Conservation (phyloP, 2,113 vertebrate genomes). For the Cebidichthys violaceus region DNA sequence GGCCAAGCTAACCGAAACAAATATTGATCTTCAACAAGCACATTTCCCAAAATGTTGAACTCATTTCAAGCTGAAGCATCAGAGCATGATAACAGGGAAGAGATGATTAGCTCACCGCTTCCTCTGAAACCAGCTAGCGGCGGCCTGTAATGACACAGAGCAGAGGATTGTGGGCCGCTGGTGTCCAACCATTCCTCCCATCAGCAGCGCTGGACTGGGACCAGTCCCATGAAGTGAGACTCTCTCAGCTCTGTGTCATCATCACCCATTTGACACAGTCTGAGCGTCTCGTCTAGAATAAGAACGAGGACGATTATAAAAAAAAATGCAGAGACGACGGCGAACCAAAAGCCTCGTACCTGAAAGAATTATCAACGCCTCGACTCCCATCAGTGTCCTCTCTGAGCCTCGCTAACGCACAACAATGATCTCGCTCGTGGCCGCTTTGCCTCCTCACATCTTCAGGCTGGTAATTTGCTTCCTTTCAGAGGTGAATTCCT, state of each 20-base stretch:
- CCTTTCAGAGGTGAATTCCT: constrained; percentile 40
- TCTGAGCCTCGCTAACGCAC: constrained; percentile 34
- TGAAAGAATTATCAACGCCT: constrained; percentile 67
- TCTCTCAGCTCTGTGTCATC: constrained; percentile 42
- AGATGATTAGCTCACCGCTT: background rate
- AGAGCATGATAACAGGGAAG: background rate
- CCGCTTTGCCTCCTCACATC: constrained; percentile 40
- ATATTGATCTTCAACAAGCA: background rate
- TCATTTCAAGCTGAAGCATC: background rate
- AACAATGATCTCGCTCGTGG: constrained; percentile 59
- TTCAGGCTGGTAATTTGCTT: constrained; percentile 45
- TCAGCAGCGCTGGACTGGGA: constrained; percentile 1
- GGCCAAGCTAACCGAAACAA: background rate
- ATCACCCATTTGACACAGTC: constrained; percentile 60
- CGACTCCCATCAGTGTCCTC: constrained; percentile 56
- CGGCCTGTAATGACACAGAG: background rate
- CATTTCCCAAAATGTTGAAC: background rate
- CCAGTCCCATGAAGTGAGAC: constrained; percentile 21
- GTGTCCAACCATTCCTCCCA: constrained; percentile 15
- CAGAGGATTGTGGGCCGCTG: background rate
- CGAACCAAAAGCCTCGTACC: constrained; percentile 27
- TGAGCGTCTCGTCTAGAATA: constrained; percentile 49
- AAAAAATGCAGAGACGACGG: constrained; percentile 57
- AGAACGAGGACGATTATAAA: constrained; percentile 54
- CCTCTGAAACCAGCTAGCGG: background rate